Conservation (phyloP, 2,888 invertebrate genomes). For the Scelioninae gen. 2 region DNA sequence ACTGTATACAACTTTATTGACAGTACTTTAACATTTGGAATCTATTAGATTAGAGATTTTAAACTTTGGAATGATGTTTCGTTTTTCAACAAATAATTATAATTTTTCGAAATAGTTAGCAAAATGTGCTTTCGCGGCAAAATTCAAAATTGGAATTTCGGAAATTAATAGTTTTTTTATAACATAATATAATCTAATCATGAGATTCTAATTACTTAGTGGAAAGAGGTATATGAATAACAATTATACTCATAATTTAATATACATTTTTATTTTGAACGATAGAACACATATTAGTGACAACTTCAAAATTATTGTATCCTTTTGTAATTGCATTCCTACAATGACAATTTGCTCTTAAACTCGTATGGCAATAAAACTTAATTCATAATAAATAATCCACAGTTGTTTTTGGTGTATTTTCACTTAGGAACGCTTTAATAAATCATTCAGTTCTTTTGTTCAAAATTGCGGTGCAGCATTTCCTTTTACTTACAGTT, state of each 20-base stretch:
- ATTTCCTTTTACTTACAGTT: conserved; percentile 5
- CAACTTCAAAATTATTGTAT: conserved; percentile 38
- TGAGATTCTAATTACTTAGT: no score
- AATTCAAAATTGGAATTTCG: no score
- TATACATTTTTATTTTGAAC: conserved; percentile 50
- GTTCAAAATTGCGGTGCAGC: conserved; percentile 6
- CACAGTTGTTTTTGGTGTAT: not conserved
- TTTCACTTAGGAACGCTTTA: conserved; percentile 38
- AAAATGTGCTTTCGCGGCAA: no score
- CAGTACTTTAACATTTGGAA: not conserved
- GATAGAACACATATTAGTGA: conserved; percentile 52
- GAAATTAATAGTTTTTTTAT: no score
- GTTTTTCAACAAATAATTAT: no score
- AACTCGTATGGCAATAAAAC: conserved; percentile 30
- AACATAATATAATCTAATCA: no score
- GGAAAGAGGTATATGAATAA: conserved; percentile 7
- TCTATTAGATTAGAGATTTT: no score
- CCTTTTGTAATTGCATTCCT: conserved; percentile 7
- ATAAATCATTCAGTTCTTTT: conserved; percentile 37
- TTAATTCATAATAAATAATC: conserved; percentile 30
- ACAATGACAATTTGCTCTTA: conserved; percentile 9
- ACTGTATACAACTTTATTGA: no score
- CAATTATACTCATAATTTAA: conserved; percentile 1
- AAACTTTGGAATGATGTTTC: no score
- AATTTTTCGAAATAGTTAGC: no score